Evolutionary conservation across 2,113 vertebrate species (phyloP).

Genomic region (Rhadina sibilatrix): DNA sequence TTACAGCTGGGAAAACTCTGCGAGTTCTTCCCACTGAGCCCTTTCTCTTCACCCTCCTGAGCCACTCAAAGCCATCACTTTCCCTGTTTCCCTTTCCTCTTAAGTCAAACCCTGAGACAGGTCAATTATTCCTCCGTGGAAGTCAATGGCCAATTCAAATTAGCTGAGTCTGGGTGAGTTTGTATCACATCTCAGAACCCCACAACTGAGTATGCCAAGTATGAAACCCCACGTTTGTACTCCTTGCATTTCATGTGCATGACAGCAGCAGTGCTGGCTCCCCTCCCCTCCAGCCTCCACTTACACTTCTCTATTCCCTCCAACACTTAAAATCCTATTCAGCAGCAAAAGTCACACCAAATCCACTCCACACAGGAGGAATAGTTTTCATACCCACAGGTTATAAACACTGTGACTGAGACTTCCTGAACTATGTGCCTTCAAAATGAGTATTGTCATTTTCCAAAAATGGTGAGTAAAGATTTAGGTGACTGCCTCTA

Average conservation of each 20-base stretch:
- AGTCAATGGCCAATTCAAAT: not conserved
- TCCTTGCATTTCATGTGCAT: not conserved
- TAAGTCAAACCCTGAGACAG: not conserved
- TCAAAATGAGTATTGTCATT: not conserved
- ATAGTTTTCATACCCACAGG: not conserved
- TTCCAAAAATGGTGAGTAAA: not conserved
- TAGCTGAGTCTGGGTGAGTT: not conserved
- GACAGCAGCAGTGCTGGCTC: not conserved
- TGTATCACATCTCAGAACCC: not conserved
- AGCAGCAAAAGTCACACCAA: not conserved
- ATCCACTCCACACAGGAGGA: not conserved
- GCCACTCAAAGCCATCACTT: not conserved
- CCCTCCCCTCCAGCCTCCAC: not conserved
- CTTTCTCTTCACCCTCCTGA: not conserved
- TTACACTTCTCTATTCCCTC: not conserved
- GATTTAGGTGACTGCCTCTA: not conserved
- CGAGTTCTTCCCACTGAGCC: not conserved
- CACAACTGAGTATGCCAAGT: not conserved
- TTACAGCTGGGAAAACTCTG: not conserved
- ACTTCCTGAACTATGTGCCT: not conserved
- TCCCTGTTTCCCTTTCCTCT: not conserved
- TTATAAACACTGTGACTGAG: not conserved
- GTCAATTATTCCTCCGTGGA: not conserved
- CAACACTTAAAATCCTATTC: not conserved
- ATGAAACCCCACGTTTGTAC: not conserved